Evolutionary conservation across 2,888 invertebrate genomes (phyloP).

Genomic region (Drosophila mimetica): DNA sequence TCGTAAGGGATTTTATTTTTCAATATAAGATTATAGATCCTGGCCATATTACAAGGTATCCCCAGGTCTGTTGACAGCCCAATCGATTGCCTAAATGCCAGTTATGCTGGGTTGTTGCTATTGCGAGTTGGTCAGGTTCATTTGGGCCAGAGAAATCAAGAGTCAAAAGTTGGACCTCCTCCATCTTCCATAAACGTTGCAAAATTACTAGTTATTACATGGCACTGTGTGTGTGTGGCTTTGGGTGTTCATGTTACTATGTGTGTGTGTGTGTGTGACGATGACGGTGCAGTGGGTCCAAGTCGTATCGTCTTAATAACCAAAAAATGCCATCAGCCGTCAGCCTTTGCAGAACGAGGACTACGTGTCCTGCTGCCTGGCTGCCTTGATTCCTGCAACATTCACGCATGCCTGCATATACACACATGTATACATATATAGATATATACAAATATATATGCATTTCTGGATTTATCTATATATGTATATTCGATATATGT

Average conservation of each 20-base stretch:
- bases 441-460: not conserved
- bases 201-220: conserved; percentile 64
- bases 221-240: conserved; percentile 15
- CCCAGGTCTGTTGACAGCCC: not conserved
- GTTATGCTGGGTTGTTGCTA: conserved; percentile 24
- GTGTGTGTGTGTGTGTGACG: conserved; percentile 42
- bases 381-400: conserved; percentile 53
- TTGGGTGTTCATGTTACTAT: conserved; percentile 6
- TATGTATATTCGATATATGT: not conserved
- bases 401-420: conserved; percentile 62
- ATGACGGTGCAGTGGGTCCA: conserved; percentile 47
- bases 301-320: conserved; percentile 72
- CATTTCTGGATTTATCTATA: not conserved
- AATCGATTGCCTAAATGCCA: conserved; percentile 23
- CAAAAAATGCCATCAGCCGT: conserved; percentile 74
- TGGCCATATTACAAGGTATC: conserved; percentile 4
- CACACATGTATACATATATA: not conserved
- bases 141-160: conserved; percentile 76
- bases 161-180: conserved; percentile 67
- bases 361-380: conserved; percentile 26
- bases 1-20: too few relatives aligned
- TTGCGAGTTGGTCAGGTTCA: conserved; percentile 60
- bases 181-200: conserved; percentile 53
- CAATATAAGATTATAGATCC: too few relatives aligned
- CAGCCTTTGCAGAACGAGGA: conserved; percentile 25